A percentile compares a stretch with the other conserved stretches of the same genome.
Evolutionary conservation across 2,113 vertebrate species (phyloP).

Genomic region (Thermophis baileyi): DNA sequence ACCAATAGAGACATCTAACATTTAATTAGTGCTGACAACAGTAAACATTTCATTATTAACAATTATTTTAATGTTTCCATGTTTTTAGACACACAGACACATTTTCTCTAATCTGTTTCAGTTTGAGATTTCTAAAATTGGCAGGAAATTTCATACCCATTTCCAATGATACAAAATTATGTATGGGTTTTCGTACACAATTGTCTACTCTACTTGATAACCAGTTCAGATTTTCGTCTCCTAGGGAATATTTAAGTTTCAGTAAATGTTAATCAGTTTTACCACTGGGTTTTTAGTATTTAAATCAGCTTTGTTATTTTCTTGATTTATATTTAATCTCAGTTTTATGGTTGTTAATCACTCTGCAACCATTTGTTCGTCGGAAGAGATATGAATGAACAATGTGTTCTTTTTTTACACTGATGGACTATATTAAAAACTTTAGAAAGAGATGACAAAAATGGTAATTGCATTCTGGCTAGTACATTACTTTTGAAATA

Average conservation of each 20-base stretch:
- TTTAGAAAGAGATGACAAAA: background rate
- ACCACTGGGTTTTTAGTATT: background rate
- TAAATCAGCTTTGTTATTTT: background rate
- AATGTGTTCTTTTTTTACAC: background rate
- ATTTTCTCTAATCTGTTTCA: background rate
- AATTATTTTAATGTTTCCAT: background rate
- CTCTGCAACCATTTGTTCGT: background rate
- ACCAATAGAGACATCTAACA: background rate
- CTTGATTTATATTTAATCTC: background rate
- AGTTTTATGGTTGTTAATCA: background rate
- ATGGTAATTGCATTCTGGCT: background rate
- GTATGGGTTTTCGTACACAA: background rate
- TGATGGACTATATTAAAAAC: background rate
- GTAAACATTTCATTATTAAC: background rate
- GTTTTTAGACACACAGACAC: background rate
- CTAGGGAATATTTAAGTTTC: background rate
- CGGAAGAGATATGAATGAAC: background rate
- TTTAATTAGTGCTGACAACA: background rate
- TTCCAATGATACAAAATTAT: background rate
- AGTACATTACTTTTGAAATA: background rate
- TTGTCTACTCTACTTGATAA: background rate
- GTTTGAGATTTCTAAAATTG: background rate
- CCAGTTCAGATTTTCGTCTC: background rate
- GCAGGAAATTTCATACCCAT: background rate
- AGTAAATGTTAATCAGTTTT: background rate